phyloP scores from a whole-genome alignment of 37 sponge, comb jelly and placozoan species.

The Haliclona indistincta region DNA sequence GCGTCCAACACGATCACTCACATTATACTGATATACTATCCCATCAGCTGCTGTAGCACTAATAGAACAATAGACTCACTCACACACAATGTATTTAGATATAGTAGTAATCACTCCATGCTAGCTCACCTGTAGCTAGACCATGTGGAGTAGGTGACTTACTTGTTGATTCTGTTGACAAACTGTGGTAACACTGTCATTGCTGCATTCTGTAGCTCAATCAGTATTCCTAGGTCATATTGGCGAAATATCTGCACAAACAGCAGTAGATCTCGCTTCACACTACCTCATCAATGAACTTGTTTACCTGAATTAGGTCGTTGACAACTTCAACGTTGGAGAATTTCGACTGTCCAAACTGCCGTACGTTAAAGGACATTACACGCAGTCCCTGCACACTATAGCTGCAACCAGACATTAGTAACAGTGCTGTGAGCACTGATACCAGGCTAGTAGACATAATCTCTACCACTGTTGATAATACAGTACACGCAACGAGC shows the following conservation, averaged over 20 bases:
- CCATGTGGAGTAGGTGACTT: too few relatives aligned
- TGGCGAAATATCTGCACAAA: constrained; percentile 60
- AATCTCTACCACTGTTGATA: too few relatives aligned
- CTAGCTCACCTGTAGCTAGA: too few relatives aligned
- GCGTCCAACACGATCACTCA: constrained; percentile 80
- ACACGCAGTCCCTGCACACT: constrained; percentile 29
- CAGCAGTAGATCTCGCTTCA: background rate
- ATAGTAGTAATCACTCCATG: background rate
- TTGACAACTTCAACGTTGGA: constrained; percentile 51
- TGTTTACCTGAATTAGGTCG: constrained; percentile 41
- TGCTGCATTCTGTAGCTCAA: constrained; percentile 75
- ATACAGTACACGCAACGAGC: too few relatives aligned
- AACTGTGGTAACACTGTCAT: constrained; percentile 69
- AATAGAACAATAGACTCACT: background rate
- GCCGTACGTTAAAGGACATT: constrained; percentile 85
- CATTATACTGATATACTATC: constrained; percentile 18
- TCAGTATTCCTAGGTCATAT: constrained; percentile 88
- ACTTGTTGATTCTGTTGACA: constrained; percentile 59
- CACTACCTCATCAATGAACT: background rate
- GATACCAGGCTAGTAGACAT: too few relatives aligned
- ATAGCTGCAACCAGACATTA: too few relatives aligned
- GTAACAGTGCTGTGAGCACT: too few relatives aligned
- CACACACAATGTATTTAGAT: background rate
- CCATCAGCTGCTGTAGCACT: background rate
- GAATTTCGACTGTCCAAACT: constrained; percentile 81